These are phyloP conservation scores for Megalurothrips usitatus DNA, from an alignment of 2,888 invertebrate genomes.

Conservation along the genomic window DNA sequence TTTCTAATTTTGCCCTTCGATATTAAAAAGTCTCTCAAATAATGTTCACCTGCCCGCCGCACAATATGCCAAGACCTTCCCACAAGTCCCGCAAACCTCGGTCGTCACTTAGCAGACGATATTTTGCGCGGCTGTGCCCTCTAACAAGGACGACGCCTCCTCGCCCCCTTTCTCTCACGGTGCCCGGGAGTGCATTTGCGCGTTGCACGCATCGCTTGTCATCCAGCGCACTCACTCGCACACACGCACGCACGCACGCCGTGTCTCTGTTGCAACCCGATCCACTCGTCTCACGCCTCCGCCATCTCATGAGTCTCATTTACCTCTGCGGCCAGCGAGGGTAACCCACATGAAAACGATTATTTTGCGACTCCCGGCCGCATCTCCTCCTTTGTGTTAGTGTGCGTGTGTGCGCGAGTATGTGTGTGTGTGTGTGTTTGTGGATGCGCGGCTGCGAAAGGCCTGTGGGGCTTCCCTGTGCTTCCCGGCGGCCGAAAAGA, in stretches of 20 bases:
- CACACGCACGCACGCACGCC: not conserved
- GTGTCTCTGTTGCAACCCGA: not conserved
- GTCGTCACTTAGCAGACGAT: not conserved
- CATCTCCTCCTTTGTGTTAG: too few relatives aligned
- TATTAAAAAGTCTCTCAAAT: too few relatives aligned
- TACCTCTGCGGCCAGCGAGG: not conserved
- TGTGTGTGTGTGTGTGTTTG: not conserved
- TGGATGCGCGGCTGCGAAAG: not conserved
- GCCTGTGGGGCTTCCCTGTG: not conserved
- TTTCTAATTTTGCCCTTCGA: too few relatives aligned
- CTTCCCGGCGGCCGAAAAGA: too few relatives aligned
- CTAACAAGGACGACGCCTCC: not conserved
- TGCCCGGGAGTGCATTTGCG: not conserved
- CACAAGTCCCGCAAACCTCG: too few relatives aligned
- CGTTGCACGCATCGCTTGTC: too few relatives aligned
- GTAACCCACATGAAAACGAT: constrained; percentile 1
- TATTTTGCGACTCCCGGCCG: not conserved
- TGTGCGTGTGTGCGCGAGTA: too few relatives aligned
- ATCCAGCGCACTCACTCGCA: not conserved
- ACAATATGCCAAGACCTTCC: too few relatives aligned
- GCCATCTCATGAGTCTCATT: not conserved
- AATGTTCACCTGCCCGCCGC: too few relatives aligned
- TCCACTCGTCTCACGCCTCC: constrained; percentile 6
- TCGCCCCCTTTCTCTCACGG: not conserved
- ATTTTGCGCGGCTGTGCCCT: not conserved